Percentiles rank a stretch among this genome's conserved stretches.
These are phyloP conservation scores for Cerastis rubricosa DNA, from an alignment of 2,888 invertebrate genomes.

Conservation along the genomic window DNA sequence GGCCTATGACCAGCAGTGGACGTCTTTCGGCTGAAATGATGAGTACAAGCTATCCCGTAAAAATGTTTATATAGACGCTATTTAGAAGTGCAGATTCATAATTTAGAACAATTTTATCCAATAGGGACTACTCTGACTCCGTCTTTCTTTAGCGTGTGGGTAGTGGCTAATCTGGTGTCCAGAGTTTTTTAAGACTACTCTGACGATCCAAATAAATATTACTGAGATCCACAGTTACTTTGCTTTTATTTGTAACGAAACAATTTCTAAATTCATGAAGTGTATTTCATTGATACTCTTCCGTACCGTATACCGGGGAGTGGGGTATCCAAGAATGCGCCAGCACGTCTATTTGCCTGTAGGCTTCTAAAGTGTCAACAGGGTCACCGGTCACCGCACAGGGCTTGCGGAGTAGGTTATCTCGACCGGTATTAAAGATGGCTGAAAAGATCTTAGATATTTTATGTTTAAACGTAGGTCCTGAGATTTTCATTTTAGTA, in stretches of 20 bases:
- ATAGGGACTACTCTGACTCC: not conserved
- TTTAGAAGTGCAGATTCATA: not conserved
- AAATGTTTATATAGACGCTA: not conserved
- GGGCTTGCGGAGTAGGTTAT: constrained; percentile 9
- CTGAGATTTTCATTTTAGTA: not conserved
- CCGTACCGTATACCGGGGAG: not conserved
- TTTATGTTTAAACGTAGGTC: not conserved
- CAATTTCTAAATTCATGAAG: not conserved
- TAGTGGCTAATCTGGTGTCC: too few relatives aligned
- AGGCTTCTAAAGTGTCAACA: constrained; percentile 29
- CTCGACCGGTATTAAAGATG: not conserved
- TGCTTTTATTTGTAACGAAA: not conserved
- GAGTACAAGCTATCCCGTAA: not conserved
- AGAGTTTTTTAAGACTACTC: too few relatives aligned
- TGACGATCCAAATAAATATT: too few relatives aligned
- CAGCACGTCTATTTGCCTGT: not conserved
- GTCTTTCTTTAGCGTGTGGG: too few relatives aligned
- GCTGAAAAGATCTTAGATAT: not conserved
- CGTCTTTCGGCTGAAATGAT: too few relatives aligned
- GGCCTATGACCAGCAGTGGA: too few relatives aligned
- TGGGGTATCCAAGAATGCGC: constrained; percentile 10
- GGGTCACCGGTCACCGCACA: constrained; percentile 31
- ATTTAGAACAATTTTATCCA: not conserved
- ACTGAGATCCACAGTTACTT: not conserved
- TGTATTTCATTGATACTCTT: not conserved